A percentile compares a stretch with the other conserved stretches of the same genome.
phyloP scores from a whole-genome alignment of 2,888 invertebrate species.

The Ennomos erosarius region DNA sequence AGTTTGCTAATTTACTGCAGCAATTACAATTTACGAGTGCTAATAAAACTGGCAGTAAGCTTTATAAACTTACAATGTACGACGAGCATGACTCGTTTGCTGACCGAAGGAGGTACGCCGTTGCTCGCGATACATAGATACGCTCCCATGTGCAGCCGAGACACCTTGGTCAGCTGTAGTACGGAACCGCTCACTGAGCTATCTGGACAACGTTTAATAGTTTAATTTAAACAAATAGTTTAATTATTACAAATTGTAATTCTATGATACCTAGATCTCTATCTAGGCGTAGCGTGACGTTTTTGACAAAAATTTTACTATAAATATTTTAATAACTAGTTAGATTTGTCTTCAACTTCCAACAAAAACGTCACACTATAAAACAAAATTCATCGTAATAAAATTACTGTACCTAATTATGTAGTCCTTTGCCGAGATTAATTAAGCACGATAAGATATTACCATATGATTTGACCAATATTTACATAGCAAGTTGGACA shows the following conservation, averaged over 20 bases:
- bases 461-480: no score
- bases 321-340: no score
- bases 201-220: slow-evolving; percentile 83
- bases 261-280: no score
- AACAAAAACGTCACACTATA: no score
- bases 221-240: neutral
- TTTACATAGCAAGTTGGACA: no score
- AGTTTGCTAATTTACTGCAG: slow-evolving; percentile 14
- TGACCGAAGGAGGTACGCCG: slow-evolving; percentile 92
- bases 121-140: slow-evolving; percentile 92
- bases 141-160: slow-evolving; percentile 90
- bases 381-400: no score
- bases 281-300: no score
- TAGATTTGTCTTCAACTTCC: no score
- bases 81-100: slow-evolving; percentile 91
- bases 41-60: slow-evolving; percentile 12
- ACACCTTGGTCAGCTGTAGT: slow-evolving; percentile 88
- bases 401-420: no score
- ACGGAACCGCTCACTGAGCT: slow-evolving; percentile 87
- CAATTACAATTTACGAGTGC: slow-evolving; percentile 13
- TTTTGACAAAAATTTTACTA: no score
- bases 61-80: slow-evolving; percentile 90
- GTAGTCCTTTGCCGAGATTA: no score
- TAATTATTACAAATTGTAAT: neutral
- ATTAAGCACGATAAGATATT: no score